These are phyloP conservation scores for Lophura swinhoii DNA, from an alignment of 2,797 vertebrate species.

Conservation along the genomic window DNA sequence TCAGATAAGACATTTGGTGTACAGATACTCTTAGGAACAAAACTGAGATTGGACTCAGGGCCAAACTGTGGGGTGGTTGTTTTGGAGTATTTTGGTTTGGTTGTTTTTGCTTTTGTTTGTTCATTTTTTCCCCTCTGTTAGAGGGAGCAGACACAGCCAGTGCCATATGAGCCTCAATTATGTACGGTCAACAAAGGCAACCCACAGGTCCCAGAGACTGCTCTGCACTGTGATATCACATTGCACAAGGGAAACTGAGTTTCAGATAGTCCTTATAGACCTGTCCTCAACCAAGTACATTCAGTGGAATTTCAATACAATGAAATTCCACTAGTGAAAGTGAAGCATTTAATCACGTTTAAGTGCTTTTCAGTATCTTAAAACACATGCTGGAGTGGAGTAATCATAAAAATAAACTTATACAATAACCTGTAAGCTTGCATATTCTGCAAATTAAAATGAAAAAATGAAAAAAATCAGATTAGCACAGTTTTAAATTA, in stretches of 20 bases:
- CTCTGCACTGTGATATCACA: neutral
- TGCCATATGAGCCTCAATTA: accelerated
- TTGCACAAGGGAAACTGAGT: neutral
- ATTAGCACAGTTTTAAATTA: accelerated
- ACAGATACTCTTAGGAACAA: neutral
- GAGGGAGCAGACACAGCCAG: accelerated
- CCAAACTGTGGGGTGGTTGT: neutral
- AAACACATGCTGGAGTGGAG: neutral
- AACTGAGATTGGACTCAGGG: neutral
- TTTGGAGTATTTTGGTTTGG: neutral
- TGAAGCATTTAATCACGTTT: neutral
- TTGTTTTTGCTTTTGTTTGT: neutral
- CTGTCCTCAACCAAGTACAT: neutral
- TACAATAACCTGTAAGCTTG: neutral
- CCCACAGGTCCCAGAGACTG: neutral
- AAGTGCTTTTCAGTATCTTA: neutral
- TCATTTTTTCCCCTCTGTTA: neutral
- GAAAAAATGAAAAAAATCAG: neutral
- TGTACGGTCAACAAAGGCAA: neutral
- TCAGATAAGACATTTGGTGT: neutral
- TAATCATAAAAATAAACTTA: neutral
- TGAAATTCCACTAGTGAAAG: neutral
- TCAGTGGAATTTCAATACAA: neutral
- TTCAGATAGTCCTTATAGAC: neutral
- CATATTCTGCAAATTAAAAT: neutral